These are phyloP conservation scores for Lagopus leucura DNA, from an alignment of 2,113 vertebrate species.

Conservation along the genomic window DNA sequence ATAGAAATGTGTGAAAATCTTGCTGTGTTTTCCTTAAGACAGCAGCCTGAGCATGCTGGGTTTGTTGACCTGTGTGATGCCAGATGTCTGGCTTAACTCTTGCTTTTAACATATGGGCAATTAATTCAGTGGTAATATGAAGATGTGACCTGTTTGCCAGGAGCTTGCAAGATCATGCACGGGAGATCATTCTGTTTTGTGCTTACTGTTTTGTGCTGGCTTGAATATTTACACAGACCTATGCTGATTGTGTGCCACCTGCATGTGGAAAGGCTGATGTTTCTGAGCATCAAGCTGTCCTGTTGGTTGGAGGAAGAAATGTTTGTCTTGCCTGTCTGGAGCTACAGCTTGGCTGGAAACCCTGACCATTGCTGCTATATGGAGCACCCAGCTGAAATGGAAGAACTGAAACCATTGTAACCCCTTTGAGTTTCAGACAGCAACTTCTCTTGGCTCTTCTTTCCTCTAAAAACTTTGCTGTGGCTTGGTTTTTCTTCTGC, in stretches of 20 bases:
- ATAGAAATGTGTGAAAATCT: background rate
- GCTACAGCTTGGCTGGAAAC: background rate
- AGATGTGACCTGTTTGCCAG: background rate
- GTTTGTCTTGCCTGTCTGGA: background rate
- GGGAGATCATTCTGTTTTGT: background rate
- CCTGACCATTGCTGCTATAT: background rate
- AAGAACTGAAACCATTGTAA: background rate
- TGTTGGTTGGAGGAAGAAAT: background rate
- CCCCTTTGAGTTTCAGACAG: background rate
- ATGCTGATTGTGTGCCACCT: background rate
- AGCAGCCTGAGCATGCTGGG: background rate
- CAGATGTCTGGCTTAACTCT: background rate
- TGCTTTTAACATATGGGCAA: background rate
- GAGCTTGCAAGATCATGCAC: background rate
- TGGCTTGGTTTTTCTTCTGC: background rate
- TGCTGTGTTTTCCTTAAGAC: background rate
- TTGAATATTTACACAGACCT: background rate
- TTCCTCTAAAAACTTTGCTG: background rate
- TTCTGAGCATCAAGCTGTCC: background rate
- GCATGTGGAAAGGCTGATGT: background rate
- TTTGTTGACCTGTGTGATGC: background rate
- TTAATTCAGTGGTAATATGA: background rate
- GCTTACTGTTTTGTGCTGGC: background rate
- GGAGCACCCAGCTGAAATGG: background rate
- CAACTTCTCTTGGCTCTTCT: background rate